phyloP scores from a whole-genome alignment of 2,888 invertebrate genomes.

The Cephus nigrinus region DNA sequence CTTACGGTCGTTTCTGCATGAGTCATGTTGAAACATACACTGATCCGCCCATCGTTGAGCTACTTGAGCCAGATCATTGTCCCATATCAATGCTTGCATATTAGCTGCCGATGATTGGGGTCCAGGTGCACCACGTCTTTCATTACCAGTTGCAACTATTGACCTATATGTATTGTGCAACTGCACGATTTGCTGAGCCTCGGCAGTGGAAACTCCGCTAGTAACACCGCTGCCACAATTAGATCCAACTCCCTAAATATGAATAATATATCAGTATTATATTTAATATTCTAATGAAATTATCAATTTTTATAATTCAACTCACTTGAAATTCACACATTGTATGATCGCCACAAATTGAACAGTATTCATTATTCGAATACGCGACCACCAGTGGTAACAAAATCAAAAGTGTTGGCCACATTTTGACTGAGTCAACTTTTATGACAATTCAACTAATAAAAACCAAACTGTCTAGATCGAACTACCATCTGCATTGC shows the following conservation, averaged over 20 bases:
- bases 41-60: slow-evolving; percentile 64
- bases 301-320: slow-evolving; percentile 30
- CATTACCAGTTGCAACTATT: slow-evolving; percentile 56
- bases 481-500: neutral
- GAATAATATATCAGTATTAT: neutral
- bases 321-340: slow-evolving; percentile 37
- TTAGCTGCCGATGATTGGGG: slow-evolving; percentile 61
- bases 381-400: neutral
- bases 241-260: slow-evolving; percentile 13
- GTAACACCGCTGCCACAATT: slow-evolving; percentile 18
- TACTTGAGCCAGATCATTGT: slow-evolving; percentile 55
- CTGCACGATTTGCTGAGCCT: slow-evolving; percentile 56
- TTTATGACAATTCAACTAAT: neutral
- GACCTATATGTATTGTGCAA: slow-evolving; percentile 61
- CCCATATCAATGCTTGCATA: slow-evolving; percentile 62
- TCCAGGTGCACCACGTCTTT: slow-evolving; percentile 55
- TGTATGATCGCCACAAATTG: slow-evolving; percentile 35
- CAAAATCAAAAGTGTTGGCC: neutral
- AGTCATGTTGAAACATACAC: slow-evolving; percentile 60
- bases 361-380: slow-evolving; percentile 29
- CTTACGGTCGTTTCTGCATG: slow-evolving; percentile 57
- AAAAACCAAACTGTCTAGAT: neutral
- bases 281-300: slow-evolving; percentile 35
- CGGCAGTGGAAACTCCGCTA: slow-evolving; percentile 42
- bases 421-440: neutral